phyloP scores from a whole-genome alignment of 2,797 vertebrate genomes.

The Australoheros facetus region DNA sequence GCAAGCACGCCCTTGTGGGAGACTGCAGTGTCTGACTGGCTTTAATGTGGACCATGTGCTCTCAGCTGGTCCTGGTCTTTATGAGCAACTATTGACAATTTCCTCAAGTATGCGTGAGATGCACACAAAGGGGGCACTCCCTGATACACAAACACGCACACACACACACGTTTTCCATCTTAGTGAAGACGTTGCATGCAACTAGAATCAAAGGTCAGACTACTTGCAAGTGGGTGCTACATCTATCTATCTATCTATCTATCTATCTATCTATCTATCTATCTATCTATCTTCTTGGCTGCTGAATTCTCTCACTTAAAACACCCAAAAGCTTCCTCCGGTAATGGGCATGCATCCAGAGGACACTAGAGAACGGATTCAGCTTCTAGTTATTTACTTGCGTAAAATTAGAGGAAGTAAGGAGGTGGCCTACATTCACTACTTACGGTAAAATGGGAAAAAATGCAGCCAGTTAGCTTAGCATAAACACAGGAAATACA shows the following conservation, averaged over 20 bases:
- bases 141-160: constrained; percentile 14
- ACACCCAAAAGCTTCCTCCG: constrained; percentile 22
- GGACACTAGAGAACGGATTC: constrained; percentile 15
- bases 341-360: constrained; percentile 35
- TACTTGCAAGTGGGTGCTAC: constrained; percentile 35
- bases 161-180: constrained; percentile 34
- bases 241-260: not conserved
- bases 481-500: not conserved
- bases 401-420: constrained; percentile 23
- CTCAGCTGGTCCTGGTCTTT: constrained; percentile 36
- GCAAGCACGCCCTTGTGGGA: constrained; percentile 25
- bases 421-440: constrained; percentile 3
- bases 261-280: not conserved
- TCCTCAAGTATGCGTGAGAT: constrained; percentile 76
- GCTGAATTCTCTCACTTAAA: constrained; percentile 12
- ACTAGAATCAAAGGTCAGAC: constrained; percentile 61
- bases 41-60: constrained; percentile 72
- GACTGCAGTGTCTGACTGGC: constrained; percentile 30
- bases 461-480: not conserved
- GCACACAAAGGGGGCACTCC: constrained; percentile 50
- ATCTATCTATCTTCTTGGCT: not conserved
- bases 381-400: constrained; percentile 12
- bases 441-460: not conserved
- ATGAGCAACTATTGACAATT: constrained; percentile 74
- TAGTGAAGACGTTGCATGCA: constrained; percentile 39